Percentiles rank a stretch among this genome's conserved stretches.
Evolutionary conservation across 2,113 vertebrate genomes (phyloP).

Genomic region (Galeopterus variegatus): DNA sequence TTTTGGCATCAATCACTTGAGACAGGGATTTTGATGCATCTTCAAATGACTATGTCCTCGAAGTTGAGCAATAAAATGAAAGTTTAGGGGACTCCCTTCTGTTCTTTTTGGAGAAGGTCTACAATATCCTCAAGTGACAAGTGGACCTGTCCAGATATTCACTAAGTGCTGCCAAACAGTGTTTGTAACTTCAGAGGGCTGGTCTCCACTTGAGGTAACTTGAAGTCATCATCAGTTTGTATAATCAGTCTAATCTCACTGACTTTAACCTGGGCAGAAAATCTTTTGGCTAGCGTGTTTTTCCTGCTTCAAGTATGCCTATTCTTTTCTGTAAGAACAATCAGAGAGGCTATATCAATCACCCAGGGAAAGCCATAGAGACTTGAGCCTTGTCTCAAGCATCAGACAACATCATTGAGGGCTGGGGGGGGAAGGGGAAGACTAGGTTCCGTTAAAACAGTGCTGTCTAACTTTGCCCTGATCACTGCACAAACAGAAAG

Average conservation of each 20-base stretch:
- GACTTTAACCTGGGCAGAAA: not conserved
- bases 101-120: slow-evolving; percentile 13
- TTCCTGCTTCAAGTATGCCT: not conserved
- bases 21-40: slow-evolving; percentile 16
- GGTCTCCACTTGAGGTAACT: not conserved
- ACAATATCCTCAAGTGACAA: not conserved
- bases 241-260: not conserved
- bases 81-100: not conserved
- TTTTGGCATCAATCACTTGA: slow-evolving; percentile 33
- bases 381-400: not conserved
- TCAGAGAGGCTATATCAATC: not conserved
- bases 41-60: not conserved
- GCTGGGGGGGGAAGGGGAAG: not conserved
- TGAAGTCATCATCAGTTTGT: not conserved
- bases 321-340: not conserved
- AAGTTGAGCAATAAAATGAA: slow-evolving; percentile 15
- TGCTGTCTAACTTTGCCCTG: not conserved
- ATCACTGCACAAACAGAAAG: not conserved
- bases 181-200: not conserved
- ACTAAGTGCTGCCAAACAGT: slow-evolving; percentile 1
- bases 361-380: not conserved
- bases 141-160: not conserved
- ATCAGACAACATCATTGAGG: not conserved
- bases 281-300: not conserved
- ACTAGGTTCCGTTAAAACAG: not conserved